Conservation (phyloP, 2,797 vertebrate species). For the Amblyopsis hoosieri region DNA sequence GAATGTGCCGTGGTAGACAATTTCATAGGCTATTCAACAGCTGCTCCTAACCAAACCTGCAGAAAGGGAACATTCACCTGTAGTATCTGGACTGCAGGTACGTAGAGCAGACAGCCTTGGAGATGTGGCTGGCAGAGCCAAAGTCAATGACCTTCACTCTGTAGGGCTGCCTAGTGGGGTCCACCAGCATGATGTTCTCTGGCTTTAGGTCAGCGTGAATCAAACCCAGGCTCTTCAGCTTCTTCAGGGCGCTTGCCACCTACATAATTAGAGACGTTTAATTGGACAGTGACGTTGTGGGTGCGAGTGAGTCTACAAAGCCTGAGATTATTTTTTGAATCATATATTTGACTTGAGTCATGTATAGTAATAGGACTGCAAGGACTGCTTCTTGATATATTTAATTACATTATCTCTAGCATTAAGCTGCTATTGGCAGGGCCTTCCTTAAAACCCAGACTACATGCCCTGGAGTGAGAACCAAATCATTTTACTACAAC, state of each 20-base stretch:
- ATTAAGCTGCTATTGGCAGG: too few relatives aligned
- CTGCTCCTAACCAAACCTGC: not conserved
- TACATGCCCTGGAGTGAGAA: too few relatives aligned
- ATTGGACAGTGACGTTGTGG: not conserved
- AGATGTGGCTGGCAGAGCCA: conserved; percentile 96
- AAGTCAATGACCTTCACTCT: conserved; percentile 98
- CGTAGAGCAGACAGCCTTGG: conserved; percentile 98
- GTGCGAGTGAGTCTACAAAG: too few relatives aligned
- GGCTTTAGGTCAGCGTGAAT: conserved; percentile 98
- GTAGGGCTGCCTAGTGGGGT: conserved; percentile 93
- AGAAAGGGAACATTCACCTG: conserved; percentile 78
- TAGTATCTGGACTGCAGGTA: conserved; percentile 98
- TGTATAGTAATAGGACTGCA: too few relatives aligned
- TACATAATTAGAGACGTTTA: conserved; percentile 14
- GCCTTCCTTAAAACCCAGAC: too few relatives aligned
- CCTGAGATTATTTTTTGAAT: too few relatives aligned
- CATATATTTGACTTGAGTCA: too few relatives aligned
- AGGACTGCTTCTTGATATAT: too few relatives aligned
- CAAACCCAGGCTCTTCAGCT: conserved; percentile 95
- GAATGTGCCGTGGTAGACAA: not conserved
- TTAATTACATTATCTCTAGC: too few relatives aligned
- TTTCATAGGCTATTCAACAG: not conserved
- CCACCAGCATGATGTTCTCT: conserved; percentile 99
- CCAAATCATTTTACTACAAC: too few relatives aligned
- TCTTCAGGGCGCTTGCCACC: conserved; percentile 94